Conservation (phyloP, 1,140 invertebrate genomes). For the Drosophila kanapiae region DNA sequence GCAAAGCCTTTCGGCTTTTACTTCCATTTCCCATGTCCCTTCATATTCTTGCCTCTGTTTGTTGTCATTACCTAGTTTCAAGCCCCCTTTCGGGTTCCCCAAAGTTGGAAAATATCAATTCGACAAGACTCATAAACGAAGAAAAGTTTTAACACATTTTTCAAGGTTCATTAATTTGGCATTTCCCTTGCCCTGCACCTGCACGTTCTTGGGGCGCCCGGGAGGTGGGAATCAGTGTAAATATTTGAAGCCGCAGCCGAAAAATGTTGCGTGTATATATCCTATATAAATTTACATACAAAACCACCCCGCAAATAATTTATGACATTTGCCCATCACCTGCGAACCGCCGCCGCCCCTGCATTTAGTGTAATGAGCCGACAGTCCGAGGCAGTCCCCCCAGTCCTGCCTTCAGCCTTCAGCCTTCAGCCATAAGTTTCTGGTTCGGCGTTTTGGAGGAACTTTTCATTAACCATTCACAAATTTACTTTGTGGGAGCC, state of each 20-base stretch:
- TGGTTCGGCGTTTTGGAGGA: conserved; percentile 36
- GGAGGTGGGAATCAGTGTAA: conserved; percentile 70
- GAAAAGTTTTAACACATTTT: conserved; percentile 82
- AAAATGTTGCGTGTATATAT: conserved; percentile 83
- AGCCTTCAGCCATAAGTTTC: conserved; percentile 15
- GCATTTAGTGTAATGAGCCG: conserved; percentile 76
- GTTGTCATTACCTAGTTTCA: conserved; percentile 32
- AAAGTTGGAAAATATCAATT: conserved; percentile 52
- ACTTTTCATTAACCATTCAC: conserved; percentile 84
- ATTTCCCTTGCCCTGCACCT: conserved; percentile 6
- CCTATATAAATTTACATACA: conserved; percentile 72
- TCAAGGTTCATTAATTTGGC: conserved; percentile 82
- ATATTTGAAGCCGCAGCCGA: conserved; percentile 77
- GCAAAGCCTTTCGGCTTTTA: too few relatives aligned
- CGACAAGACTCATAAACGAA: conserved; percentile 59
- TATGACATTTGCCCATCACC: conserved; percentile 73
- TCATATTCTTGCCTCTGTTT: neutral
- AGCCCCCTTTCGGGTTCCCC: neutral
- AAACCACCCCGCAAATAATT: conserved; percentile 56
- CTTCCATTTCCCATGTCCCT: neutral
- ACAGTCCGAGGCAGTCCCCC: conserved; percentile 39
- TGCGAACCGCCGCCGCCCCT: conserved; percentile 14
- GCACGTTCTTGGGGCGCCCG: neutral
- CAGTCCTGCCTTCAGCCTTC: too few relatives aligned
- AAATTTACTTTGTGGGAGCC: conserved; percentile 74